phyloP scores from a whole-genome alignment of 1,140 invertebrate genomes.

The Eueides isabella region DNA sequence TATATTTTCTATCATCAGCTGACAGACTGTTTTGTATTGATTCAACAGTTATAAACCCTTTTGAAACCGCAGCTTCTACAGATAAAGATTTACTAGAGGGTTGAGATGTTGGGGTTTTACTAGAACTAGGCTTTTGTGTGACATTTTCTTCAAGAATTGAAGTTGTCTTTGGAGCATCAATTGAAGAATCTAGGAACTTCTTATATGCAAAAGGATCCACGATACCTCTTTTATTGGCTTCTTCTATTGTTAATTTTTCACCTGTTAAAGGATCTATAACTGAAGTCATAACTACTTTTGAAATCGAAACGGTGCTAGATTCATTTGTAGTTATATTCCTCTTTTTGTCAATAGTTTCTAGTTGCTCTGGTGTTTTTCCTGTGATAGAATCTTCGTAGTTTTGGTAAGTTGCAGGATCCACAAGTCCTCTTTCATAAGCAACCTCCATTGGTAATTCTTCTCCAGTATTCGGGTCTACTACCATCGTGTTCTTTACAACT shows the following conservation, averaged over 20 bases:
- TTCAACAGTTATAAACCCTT: slow-evolving; percentile 76
- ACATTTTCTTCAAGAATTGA: slow-evolving; percentile 5
- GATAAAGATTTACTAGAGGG: slow-evolving; percentile 56
- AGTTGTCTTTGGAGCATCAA: background rate
- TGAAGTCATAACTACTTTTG: slow-evolving; percentile 43
- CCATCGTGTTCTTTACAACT: slow-evolving; percentile 83
- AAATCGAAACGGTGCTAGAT: slow-evolving; percentile 44
- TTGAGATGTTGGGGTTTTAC: slow-evolving; percentile 23
- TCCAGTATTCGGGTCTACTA: slow-evolving; percentile 90
- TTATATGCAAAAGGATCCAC: slow-evolving; percentile 38
- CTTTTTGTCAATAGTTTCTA: slow-evolving; percentile 19
- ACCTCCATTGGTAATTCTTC: slow-evolving; percentile 89
- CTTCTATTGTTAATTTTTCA: slow-evolving; percentile 50
- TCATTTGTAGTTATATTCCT: slow-evolving; percentile 27
- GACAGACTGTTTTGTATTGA: slow-evolving; percentile 67
- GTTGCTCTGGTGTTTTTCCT: slow-evolving; percentile 62
- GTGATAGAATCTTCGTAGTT: slow-evolving; percentile 81
- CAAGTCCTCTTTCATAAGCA: slow-evolving; percentile 89
- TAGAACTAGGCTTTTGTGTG: slow-evolving; percentile 19
- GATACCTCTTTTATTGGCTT: slow-evolving; percentile 50
- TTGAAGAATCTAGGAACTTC: background rate
- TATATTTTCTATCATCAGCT: slow-evolving; percentile 62
- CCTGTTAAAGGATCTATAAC: slow-evolving; percentile 54
- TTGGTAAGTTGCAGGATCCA: slow-evolving; percentile 84
- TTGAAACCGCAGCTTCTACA: slow-evolving; percentile 71